phyloP scores from a whole-genome alignment of 2,797 vertebrate genomes.

The Sebastiscus tertius region DNA sequence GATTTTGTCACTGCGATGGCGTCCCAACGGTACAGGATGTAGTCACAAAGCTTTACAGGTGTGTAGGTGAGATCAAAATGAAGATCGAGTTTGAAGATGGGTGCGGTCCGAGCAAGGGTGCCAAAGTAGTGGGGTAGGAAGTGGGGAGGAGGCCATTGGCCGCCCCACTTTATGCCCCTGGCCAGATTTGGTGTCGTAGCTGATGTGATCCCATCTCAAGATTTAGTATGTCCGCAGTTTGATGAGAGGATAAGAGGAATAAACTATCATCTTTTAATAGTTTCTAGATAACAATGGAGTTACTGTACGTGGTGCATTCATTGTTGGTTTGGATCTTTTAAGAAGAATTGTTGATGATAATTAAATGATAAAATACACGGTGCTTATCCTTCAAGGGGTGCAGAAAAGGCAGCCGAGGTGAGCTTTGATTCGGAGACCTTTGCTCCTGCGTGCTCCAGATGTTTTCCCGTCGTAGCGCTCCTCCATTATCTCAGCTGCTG shows the following conservation, averaged over 20 bases:
- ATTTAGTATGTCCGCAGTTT: neutral
- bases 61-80: too few relatives aligned
- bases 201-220: too few relatives aligned
- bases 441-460: slow-evolving; percentile 32
- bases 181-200: too few relatives aligned
- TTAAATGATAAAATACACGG: neutral
- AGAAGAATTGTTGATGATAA: neutral
- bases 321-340: neutral
- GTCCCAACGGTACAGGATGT: too few relatives aligned
- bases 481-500: slow-evolving; percentile 43
- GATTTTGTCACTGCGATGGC: too few relatives aligned
- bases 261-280: neutral
- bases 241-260: neutral
- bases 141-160: too few relatives aligned
- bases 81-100: too few relatives aligned
- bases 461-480: slow-evolving; percentile 1
- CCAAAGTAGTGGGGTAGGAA: too few relatives aligned
- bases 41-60: too few relatives aligned
- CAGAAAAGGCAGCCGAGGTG: neutral
- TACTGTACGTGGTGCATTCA: too few relatives aligned
- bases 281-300: neutral
- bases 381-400: neutral
- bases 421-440: slow-evolving; percentile 52
- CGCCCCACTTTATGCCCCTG: too few relatives aligned
- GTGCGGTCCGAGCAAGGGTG: too few relatives aligned